Base-by-base conservation (phyloP, 2,113 vertebrate species). In the Sinocyclocheilus grahami region DNA sequence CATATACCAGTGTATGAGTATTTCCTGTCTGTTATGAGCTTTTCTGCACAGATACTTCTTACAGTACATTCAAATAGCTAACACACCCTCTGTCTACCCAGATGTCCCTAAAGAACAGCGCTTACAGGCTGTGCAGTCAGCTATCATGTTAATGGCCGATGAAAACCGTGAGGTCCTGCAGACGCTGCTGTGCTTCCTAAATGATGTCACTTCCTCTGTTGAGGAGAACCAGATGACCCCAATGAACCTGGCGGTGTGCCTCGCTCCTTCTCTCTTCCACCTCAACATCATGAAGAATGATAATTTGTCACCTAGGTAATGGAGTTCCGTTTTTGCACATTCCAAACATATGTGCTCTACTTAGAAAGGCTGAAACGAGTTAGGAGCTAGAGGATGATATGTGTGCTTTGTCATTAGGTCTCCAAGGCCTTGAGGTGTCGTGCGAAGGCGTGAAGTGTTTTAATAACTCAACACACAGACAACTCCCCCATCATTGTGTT, bases 191-290 rank as follows among this genome's bases (percentile, higher is more conserved):
- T 97, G 94, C 90, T 99, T 99, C 93, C 95, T 99, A 69, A 95
- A 93, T 0, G 98, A 98, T 0, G 97, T 98, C 89, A 96, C 94
- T 33, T 94, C 92, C 78, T 90, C 95, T 0, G 98, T 98, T 88
- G 96, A 97, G 80, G 97, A 99, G 91, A 99, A 99, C 88, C 98
- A 99, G 93, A 99, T 99, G 98, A 99, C 98, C 0, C 94, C 97
- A 0, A 97, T 97, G 97, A 99, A 99, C 90, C 92, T 99, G 20
- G 98, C 98, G 0, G 97, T 99, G 84, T 99, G 98, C 80, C 93
- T 99, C 91, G 98, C 97, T 1, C 98, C 98, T 0, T 99, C 98
- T 0, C 97, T 99, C 13, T 99, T 99, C 91, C 98, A 99, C 87
- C 97, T 99, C 81, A 99, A 98, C 88, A 94, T 98, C 71, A 87